A percentile compares a stretch with the other conserved stretches of the same genome.
Evolutionary conservation across 2,113 vertebrate genomes (phyloP).

Genomic region (Pachypanchax playfairii): DNA sequence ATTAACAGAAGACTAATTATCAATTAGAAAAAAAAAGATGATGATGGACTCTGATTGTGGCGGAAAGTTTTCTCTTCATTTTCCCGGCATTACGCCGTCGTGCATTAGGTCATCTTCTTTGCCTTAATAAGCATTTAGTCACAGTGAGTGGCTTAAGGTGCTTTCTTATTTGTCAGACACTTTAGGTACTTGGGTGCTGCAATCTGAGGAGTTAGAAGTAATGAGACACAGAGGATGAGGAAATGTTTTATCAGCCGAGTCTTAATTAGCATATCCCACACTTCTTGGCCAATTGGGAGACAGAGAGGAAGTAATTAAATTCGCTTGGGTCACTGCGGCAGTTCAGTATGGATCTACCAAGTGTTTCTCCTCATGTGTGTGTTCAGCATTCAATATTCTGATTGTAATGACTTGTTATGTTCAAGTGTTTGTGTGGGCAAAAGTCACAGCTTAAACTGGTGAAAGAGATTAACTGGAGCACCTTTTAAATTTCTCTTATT

Average conservation of each 20-base stretch:
- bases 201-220: conserved; percentile 58
- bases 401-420: conserved; percentile 7
- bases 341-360: conserved; percentile 34
- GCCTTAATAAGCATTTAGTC: conserved; percentile 55
- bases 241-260: conserved; percentile 67
- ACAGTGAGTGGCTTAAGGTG: conserved; percentile 31
- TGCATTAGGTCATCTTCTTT: conserved; percentile 32
- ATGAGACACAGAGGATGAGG: conserved; percentile 62
- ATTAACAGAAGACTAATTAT: conserved; percentile 79
- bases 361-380: not conserved
- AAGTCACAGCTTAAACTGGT: conserved; percentile 18
- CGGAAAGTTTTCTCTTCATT: conserved; percentile 43
- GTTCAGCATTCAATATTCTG: conserved; percentile 15
- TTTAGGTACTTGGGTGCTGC: conserved; percentile 36
- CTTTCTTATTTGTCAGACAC: conserved; percentile 49
- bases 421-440: conserved; percentile 26
- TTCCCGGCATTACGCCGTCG: conserved; percentile 13
- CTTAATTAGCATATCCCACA: conserved; percentile 72
- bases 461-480: conserved; percentile 28
- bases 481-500: conserved; percentile 8
- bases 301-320: conserved; percentile 55
- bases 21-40: conserved; percentile 72
- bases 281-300: conserved; percentile 63
- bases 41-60: conserved; percentile 64
- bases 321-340: conserved; percentile 50